Conservation (phyloP, 2,113 vertebrate genomes). For the Bos indicus region DNA sequence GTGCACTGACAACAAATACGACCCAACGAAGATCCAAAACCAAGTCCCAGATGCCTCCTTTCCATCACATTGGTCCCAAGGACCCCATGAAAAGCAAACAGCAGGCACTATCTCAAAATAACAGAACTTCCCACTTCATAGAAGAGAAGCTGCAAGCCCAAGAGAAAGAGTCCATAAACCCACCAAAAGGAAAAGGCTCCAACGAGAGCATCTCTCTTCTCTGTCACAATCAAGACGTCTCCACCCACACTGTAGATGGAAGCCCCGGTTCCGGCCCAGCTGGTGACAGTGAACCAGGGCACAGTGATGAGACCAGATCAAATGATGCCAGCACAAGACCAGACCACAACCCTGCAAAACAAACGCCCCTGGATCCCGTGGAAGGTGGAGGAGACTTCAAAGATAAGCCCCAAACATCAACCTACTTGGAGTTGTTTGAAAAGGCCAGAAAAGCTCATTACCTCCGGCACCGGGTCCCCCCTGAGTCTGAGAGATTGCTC, state of each 20-base stretch:
- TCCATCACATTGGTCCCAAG: slow-evolving; percentile 45
- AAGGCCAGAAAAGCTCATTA: slow-evolving; percentile 79
- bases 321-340: background rate
- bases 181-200: slow-evolving; percentile 51
- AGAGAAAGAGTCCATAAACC: slow-evolving; percentile 6
- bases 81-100: slow-evolving; percentile 56
- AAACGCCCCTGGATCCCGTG: background rate
- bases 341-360: fast-evolving
- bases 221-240: background rate
- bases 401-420: slow-evolving; percentile 61
- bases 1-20: background rate
- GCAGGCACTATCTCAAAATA: background rate
- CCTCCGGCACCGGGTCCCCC: slow-evolving; percentile 74
- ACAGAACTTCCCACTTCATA: fast-evolving
- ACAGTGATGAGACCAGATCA: background rate
- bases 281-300: fast-evolving
- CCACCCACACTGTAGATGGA: background rate
- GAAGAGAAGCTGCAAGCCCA: background rate
- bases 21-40: background rate
- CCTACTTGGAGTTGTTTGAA: slow-evolving; percentile 71
- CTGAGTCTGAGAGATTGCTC: slow-evolving; percentile 73
- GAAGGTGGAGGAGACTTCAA: slow-evolving; percentile 44
- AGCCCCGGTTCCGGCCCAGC: background rate
- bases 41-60: background rate
- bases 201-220: background rate